Base-by-base conservation (phyloP, 1,140 invertebrate species). In the Neodiprion virginianus region DNA sequence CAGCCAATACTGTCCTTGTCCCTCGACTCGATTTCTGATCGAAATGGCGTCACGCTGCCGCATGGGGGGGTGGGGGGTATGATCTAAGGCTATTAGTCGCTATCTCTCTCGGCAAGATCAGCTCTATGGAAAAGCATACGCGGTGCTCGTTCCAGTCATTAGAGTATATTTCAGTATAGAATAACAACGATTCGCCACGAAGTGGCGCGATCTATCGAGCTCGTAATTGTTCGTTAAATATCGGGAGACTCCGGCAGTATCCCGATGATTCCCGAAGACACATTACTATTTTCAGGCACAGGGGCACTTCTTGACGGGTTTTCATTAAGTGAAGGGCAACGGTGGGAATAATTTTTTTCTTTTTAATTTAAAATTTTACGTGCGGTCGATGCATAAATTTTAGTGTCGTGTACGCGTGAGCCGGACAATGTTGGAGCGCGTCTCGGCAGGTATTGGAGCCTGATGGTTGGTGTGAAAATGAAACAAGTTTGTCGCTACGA, bases 231-330 rank as follows among this genome's bases (percentile, higher is more conserved):
- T 67, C 82, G 79, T 28, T 67, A 40, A 72, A 40, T 71, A 73
- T 84, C 81, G 83, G 69, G 10, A 67, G 72, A 71, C 80, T 80
- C 53, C 83, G 80, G 11, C 53, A 17, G 53, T 61, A 17, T 61
- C 72, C 74, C 81, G 81, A 84, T 78, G 81, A 83, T 85, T 78
- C 78, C 80, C 84, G 82, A 84, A 76, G 70, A 77, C 75, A 79
- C 79, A 84, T 85, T 84, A 84, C 84, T 85, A 85, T 85, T 85
- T 85, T 85, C 81, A 85, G 84, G 82, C 84, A 85, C 83, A 79
- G 78, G 82, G 83, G 82, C 79, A 85, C 81, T 81, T 84, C 84
- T 83, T 80, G 81, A 83, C 81, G 80, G 80, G 81, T 83, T 82
- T 83, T 84, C 81, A 78, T 83, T 84, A 84, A 84, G 81, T 81